A percentile compares a stretch with the other conserved stretches of the same genome.
Conservation (phyloP, 2,888 invertebrate genomes). For the Volucella zonaria region DNA sequence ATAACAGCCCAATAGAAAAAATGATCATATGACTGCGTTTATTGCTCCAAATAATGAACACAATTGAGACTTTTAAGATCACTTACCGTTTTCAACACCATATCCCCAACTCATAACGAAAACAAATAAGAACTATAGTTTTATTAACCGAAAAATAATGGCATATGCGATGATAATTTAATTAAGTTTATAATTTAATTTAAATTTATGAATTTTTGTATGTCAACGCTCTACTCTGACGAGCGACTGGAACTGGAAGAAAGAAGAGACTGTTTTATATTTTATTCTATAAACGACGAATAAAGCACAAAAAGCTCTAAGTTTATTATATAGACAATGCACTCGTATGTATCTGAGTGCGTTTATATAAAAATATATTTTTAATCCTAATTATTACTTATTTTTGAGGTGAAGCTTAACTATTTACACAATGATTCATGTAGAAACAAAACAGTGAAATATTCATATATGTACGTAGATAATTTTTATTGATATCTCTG, state of each 20-base stretch:
- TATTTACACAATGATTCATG: too few relatives aligned
- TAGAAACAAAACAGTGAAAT: too few relatives aligned
- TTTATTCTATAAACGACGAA: constrained; percentile 53
- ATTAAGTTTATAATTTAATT: constrained; percentile 53
- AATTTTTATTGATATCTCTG: too few relatives aligned
- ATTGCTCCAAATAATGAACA: background rate
- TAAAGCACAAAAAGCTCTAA: constrained; percentile 62
- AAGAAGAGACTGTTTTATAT: constrained; percentile 51
- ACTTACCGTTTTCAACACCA: constrained; percentile 63
- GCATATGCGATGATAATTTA: constrained; percentile 12
- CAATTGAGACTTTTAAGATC: constrained; percentile 43
- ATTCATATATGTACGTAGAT: too few relatives aligned
- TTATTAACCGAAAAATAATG: constrained; percentile 35
- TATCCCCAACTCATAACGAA: constrained; percentile 69
- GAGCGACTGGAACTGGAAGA: constrained; percentile 68
- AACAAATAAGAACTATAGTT: too few relatives aligned
- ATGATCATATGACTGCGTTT: constrained; percentile 59
- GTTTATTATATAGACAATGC: constrained; percentile 10
- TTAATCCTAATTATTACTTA: too few relatives aligned
- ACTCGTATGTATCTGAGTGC: too few relatives aligned
- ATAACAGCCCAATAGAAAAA: constrained; percentile 43
- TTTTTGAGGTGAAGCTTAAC: too few relatives aligned
- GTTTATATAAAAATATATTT: too few relatives aligned
- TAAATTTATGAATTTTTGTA: constrained; percentile 27
- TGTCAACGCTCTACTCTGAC: constrained; percentile 36